Evolutionary conservation across 2,888 invertebrate species (phyloP).

Genomic region (Tenthredo scrophulariae): DNA sequence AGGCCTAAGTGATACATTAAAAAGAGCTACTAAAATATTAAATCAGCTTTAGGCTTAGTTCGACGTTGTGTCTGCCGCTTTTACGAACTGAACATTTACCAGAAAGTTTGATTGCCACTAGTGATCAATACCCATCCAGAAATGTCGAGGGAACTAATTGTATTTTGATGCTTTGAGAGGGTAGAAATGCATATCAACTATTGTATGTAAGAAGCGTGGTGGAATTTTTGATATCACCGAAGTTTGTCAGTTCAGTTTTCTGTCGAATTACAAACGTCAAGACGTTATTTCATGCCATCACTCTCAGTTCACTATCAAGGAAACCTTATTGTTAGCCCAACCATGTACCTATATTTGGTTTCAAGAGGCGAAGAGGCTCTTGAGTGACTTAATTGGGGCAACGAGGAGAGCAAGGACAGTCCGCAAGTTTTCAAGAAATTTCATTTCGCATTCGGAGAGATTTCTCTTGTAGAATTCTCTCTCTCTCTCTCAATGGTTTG

Average conservation of each 20-base stretch:
- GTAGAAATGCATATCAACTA: constrained; percentile 2
- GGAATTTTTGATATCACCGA: constrained; percentile 2
- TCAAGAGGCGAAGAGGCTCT: constrained; percentile 22
- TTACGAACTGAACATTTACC: not conserved
- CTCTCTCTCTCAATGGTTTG: constrained; percentile 28
- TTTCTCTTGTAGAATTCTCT: constrained; percentile 5
- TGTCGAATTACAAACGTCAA: constrained; percentile 11
- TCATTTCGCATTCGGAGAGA: constrained; percentile 40
- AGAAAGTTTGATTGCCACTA: not conserved
- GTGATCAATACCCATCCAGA: not conserved
- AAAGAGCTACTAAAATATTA: constrained; percentile 8
- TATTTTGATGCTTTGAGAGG: constrained; percentile 1
- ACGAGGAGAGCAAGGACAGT: constrained; percentile 39
- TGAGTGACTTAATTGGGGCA: constrained; percentile 50
- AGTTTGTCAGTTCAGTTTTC: not conserved
- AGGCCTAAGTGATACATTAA: not conserved
- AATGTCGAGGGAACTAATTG: not conserved
- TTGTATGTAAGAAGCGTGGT: not conserved
- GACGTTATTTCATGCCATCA: not conserved
- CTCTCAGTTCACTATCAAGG: constrained; percentile 14
- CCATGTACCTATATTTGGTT: constrained; percentile 15
- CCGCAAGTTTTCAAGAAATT: constrained; percentile 37
- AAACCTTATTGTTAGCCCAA: not conserved
- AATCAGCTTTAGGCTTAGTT: not conserved
- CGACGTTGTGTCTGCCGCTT: not conserved